phyloP scores from a whole-genome alignment of 1,140 invertebrate species.

The Megalopta genalis region DNA sequence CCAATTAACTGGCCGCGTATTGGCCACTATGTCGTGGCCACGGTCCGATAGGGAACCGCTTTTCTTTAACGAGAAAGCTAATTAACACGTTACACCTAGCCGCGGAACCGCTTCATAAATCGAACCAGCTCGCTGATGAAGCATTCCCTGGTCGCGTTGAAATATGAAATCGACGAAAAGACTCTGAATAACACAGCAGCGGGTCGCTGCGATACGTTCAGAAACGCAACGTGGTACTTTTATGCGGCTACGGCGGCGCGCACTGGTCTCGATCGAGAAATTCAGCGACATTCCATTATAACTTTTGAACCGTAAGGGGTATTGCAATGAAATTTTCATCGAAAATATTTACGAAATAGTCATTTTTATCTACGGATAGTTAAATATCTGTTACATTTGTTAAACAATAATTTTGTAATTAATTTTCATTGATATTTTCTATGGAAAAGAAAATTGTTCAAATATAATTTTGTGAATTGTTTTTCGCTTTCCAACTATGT shows the following conservation, averaged over 20 bases:
- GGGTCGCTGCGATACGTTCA: neutral
- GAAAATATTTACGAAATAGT: too few relatives aligned
- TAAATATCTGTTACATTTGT: too few relatives aligned
- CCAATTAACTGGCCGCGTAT: slow-evolving; percentile 32
- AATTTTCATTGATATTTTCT: too few relatives aligned
- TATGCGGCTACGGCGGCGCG: neutral
- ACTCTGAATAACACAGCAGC: neutral
- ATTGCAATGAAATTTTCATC: too few relatives aligned
- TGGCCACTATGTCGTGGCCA: neutral
- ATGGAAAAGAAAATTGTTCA: too few relatives aligned
- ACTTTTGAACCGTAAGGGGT: too few relatives aligned
- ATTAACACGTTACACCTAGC: slow-evolving; percentile 8
- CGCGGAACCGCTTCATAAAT: neutral
- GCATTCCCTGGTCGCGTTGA: neutral
- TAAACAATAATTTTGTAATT: too few relatives aligned
- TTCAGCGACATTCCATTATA: too few relatives aligned
- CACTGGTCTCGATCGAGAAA: too few relatives aligned
- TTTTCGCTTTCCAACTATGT: too few relatives aligned
- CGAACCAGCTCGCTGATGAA: neutral
- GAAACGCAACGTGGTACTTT: neutral
- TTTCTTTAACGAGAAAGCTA: slow-evolving; percentile 23
- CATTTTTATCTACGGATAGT: too few relatives aligned
- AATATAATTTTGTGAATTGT: too few relatives aligned
- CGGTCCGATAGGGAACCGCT: neutral
- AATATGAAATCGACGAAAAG: neutral